phyloP scores from a whole-genome alignment of 2,888 invertebrate genomes.

The Heliconius aoede region DNA sequence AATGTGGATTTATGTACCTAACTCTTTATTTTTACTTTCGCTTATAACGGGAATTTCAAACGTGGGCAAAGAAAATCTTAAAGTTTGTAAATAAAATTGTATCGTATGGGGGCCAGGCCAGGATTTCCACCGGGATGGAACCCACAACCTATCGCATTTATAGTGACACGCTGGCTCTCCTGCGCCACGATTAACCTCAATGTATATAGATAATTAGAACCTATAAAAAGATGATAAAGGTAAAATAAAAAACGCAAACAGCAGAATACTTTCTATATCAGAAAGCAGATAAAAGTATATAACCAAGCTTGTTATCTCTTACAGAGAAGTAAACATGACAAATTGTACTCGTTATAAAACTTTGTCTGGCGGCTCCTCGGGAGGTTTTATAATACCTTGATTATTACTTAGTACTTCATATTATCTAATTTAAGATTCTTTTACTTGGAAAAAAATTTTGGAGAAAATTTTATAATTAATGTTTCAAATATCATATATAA shows the following conservation, averaged over 20 bases:
- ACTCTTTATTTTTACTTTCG: background rate
- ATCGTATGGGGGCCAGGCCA: no score
- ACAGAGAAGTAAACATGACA: slow-evolving; percentile 53
- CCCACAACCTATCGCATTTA: no score
- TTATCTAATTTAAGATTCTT: slow-evolving; percentile 18
- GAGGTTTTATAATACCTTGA: slow-evolving; percentile 36
- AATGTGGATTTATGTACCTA: background rate
- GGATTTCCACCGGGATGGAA: no score
- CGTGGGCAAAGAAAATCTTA: background rate
- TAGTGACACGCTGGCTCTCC: no score
- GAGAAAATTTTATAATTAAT: background rate
- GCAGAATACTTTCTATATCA: slow-evolving; percentile 35
- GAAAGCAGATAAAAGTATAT: slow-evolving; percentile 33
- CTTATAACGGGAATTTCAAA: background rate
- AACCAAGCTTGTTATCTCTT: slow-evolving; percentile 50
- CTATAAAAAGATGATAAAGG: background rate
- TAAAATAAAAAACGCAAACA: slow-evolving; percentile 2
- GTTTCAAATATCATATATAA: slow-evolving; percentile 6
- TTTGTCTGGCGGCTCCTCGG: slow-evolving; percentile 41
- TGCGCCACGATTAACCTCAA: no score
- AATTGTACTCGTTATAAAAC: slow-evolving; percentile 53
- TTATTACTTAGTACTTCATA: slow-evolving; percentile 38
- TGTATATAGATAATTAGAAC: background rate
- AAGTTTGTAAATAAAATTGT: no score
- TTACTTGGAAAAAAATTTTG: slow-evolving; percentile 6